These are phyloP conservation scores for Oxystoma pomonae DNA, from an alignment of 2,888 invertebrate genomes.

Conservation along the genomic window DNA sequence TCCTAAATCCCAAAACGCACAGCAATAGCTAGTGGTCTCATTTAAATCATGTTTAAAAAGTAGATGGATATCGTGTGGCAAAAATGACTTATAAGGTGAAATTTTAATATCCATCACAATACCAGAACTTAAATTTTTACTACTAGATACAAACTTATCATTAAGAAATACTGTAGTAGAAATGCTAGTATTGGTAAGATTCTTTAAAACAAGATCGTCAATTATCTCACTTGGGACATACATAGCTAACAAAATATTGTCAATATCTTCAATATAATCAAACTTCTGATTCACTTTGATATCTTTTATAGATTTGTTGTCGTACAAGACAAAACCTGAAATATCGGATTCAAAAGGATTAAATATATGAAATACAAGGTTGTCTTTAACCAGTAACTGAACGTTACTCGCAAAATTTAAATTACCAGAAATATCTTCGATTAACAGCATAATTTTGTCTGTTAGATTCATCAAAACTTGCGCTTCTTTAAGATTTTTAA, in stretches of 20 bases:
- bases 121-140: constrained; percentile 19
- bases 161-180: constrained; percentile 38
- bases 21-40: constrained; percentile 38
- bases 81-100: constrained; percentile 54
- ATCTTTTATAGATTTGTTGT: constrained; percentile 43
- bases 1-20: constrained; percentile 56
- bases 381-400: constrained; percentile 31
- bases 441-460: constrained; percentile 57
- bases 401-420: constrained; percentile 42
- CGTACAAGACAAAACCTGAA: constrained; percentile 50
- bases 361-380: constrained; percentile 52
- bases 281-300: constrained; percentile 50
- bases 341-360: constrained; percentile 52
- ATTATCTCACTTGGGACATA: constrained; percentile 37
- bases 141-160: constrained; percentile 38
- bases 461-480: constrained; percentile 59
- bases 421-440: constrained; percentile 48
- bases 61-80: constrained; percentile 54
- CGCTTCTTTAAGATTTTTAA: constrained; percentile 40
- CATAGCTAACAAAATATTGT: constrained; percentile 36
- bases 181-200: constrained; percentile 27
- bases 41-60: constrained; percentile 49
- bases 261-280: constrained; percentile 32
- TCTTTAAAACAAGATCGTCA: constrained; percentile 23
- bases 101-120: constrained; percentile 58